These are phyloP conservation scores for Psylliodes chrysocephalus DNA, from an alignment of 2,888 invertebrate species.

Conservation along the genomic window DNA sequence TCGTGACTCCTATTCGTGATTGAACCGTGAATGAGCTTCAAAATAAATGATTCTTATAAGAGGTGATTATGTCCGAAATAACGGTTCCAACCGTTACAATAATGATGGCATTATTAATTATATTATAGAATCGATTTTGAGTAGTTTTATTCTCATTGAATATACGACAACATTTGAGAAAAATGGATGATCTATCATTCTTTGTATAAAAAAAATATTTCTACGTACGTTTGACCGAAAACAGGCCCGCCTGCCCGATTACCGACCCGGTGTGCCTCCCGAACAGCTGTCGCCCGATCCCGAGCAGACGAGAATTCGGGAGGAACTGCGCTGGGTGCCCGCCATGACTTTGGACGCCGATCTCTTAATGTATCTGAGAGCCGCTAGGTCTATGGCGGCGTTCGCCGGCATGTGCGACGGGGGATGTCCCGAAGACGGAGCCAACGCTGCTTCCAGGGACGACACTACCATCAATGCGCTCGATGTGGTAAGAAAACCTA, in stretches of 20 bases:
- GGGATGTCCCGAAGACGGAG: constrained; percentile 96
- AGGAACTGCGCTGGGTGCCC: constrained; percentile 91
- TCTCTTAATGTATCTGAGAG: constrained; percentile 96
- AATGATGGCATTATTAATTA: too few species aligned
- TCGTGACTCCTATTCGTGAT: too few species aligned
- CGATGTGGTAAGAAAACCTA: constrained; percentile 79
- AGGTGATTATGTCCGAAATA: too few species aligned
- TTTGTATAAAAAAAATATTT: too few species aligned
- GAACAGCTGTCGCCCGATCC: constrained; percentile 68
- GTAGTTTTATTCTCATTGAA: too few species aligned
- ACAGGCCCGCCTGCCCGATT: constrained; percentile 63
- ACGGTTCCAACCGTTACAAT: too few species aligned
- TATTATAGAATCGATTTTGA: too few species aligned
- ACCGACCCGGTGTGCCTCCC: constrained; percentile 66
- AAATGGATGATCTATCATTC: too few species aligned
- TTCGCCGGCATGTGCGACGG: constrained; percentile 99
- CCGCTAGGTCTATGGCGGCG: constrained; percentile 97
- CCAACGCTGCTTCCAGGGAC: constrained; percentile 95
- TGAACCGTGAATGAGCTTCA: too few species aligned
- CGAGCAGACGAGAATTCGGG: constrained; percentile 71
- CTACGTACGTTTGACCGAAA: not conserved
- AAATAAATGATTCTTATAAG: too few species aligned
- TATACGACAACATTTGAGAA: too few species aligned
- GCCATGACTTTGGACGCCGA: constrained; percentile 93
- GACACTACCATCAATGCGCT: constrained; percentile 98